These are phyloP conservation scores for Rousettus leschenaultii DNA, from an alignment of 2,113 vertebrate species.

Conservation along the genomic window DNA sequence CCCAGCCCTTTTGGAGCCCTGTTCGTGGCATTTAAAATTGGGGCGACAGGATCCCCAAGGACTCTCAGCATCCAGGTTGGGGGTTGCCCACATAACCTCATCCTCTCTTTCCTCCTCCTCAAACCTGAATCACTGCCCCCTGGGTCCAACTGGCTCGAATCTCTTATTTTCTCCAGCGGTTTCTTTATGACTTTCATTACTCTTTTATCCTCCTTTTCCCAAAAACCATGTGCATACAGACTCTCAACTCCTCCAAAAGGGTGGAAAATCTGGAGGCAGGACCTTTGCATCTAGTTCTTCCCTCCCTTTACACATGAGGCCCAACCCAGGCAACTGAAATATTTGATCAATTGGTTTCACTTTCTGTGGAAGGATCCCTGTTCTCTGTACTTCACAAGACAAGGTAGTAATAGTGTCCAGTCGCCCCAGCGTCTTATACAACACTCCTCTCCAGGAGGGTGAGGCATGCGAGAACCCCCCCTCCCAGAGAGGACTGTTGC, in stretches of 20 bases:
- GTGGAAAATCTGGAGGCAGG: neutral
- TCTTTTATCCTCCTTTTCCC: neutral
- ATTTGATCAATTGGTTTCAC: neutral
- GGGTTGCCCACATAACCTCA: neutral
- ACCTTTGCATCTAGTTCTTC: neutral
- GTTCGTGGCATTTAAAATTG: neutral
- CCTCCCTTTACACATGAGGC: neutral
- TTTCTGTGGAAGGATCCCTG: neutral
- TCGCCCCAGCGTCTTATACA: neutral
- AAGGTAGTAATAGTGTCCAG: neutral
- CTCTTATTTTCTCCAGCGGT: neutral
- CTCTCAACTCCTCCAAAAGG: neutral
- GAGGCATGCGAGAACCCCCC: too few species aligned
- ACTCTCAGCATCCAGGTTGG: neutral
- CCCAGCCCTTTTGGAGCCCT: neutral
- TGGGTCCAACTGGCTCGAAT: neutral
- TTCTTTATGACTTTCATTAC: neutral
- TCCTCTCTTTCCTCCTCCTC: neutral
- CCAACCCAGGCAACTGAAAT: neutral
- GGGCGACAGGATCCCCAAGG: neutral
- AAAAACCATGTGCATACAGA: neutral
- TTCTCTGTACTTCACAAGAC: constrained; percentile 1
- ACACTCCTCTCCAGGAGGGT: too few species aligned
- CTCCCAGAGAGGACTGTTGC: neutral
- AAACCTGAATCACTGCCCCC: neutral